Evolutionary conservation across 2,888 invertebrate genomes (phyloP), one percentile per base, ranked within the genome.

Genomic region (Caenorhabditis auriculariae): DNA sequence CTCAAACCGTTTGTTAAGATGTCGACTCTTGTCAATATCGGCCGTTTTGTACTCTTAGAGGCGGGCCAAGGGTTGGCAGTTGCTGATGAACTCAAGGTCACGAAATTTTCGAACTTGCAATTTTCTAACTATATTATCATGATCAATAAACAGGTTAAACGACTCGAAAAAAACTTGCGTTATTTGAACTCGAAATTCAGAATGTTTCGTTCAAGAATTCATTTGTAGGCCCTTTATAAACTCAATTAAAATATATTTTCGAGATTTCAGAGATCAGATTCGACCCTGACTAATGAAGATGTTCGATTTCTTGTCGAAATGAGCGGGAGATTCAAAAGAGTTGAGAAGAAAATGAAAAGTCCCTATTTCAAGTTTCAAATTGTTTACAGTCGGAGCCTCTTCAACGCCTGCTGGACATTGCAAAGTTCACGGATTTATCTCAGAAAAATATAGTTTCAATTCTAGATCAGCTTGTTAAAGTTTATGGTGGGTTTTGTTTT

Each of bases 391-490:
- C 54, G n/a, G 53, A 35, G 47, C 45, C 55, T 12, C 45, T 60
- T 7, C 38, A 53, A 19, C 48, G 53, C 19, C 32, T 60, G 2
- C 29, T 56, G 2, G 60, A 56, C 38, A 43, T 60, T 4, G 19
- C 55, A 21, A 12, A 37, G n/a, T 53, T 60, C 29, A 7, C 49
- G 0, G 43, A 38, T 1, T 42, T 62, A 2, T 57, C 62, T 2
- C 48, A 50, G 43, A 19, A 51, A 5, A 46, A 37, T 15, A 26
- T 57, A 21, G 50, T 37, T 21, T 15, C 29, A 15, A 43, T 62
- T 27, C 47, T 57, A 23, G 62, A 62, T 12, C 51, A 58, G 27
- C 48, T 54, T 15, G 44, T 58, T 26, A 62, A 62, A n/a, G n/a
- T n/a, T n/a, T n/a, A n/a, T n/a, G n/a, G n/a, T n/a, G n/a, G n/a